A percentile compares a stretch with the other conserved stretches of the same genome.
Conservation (phyloP, 2,113 vertebrate genomes). For the Sylvia atricapilla region DNA sequence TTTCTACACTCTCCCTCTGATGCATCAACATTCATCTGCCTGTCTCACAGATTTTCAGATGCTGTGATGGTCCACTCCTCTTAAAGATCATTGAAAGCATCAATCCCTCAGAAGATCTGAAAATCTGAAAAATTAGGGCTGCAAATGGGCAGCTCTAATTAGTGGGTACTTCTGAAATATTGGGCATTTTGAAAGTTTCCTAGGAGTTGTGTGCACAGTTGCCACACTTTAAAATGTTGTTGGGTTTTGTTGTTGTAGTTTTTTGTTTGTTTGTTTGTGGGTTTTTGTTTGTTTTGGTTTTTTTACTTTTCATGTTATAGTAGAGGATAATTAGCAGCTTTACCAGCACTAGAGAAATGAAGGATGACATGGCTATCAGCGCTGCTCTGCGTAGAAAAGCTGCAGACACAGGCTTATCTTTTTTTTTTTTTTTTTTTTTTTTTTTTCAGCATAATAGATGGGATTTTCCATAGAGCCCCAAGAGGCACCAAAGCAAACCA, state of each 20-base stretch:
- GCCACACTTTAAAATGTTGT: neutral
- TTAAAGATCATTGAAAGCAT: neutral
- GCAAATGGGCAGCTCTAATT: neutral
- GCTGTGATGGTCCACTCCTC: neutral
- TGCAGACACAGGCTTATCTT: neutral
- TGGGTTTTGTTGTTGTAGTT: neutral
- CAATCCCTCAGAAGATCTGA: neutral
- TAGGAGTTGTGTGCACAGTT: neutral
- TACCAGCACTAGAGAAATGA: neutral
- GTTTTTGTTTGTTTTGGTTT: no score
- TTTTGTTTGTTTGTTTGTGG: neutral
- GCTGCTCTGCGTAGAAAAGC: neutral
- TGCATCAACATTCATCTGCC: neutral
- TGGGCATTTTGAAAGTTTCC: neutral
- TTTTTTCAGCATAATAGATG: neutral
- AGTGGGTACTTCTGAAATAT: neutral
- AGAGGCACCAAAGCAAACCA: neutral
- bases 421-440: neutral
- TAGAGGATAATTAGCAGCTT: neutral
- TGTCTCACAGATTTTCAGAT: neutral
- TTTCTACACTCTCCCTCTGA: neutral
- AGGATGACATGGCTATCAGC: neutral
- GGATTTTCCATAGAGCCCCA: neutral
- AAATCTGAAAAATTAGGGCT: conserved; percentile 11
- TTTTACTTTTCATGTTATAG: neutral